These are phyloP conservation scores for Venustoraphidia nigricollis DNA, from an alignment of 2,888 invertebrate genomes.

Conservation along the genomic window DNA sequence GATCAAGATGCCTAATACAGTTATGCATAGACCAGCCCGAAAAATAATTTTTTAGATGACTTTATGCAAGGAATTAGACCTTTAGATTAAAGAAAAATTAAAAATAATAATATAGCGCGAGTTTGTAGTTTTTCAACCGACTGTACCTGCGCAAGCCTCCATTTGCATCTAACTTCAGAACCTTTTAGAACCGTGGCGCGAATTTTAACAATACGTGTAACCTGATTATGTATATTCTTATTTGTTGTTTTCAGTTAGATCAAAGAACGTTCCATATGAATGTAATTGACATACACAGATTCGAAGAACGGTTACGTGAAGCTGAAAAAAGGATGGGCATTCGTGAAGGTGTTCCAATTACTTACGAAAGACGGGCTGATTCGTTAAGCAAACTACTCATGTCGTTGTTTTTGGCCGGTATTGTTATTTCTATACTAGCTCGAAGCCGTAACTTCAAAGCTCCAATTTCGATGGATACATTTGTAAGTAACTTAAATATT, in stretches of 20 bases:
- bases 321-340: constrained; percentile 72
- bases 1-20: too few relatives aligned
- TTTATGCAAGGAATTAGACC: too few relatives aligned
- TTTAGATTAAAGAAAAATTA: too few relatives aligned
- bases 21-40: too few relatives aligned
- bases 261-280: constrained; percentile 68
- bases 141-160: too few relatives aligned
- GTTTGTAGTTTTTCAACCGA: too few relatives aligned
- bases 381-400: constrained; percentile 54
- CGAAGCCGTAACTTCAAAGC: constrained; percentile 48
- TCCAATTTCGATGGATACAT: constrained; percentile 59
- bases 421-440: constrained; percentile 50
- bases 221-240: too few relatives aligned
- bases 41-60: too few relatives aligned
- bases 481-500: constrained; percentile 58
- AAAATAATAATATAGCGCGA: too few relatives aligned
- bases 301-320: constrained; percentile 80
- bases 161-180: too few relatives aligned
- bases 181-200: too few relatives aligned
- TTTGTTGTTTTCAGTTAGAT: constrained; percentile 30
- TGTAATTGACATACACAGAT: constrained; percentile 65
- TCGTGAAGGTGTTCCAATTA: constrained; percentile 64
- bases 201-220: too few relatives aligned
- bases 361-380: constrained; percentile 68
- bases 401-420: constrained; percentile 47